Evolutionary conservation across 37 sponge, comb jelly and placozoan species (phyloP).

Genomic region (Bolinopsis microptera): DNA sequence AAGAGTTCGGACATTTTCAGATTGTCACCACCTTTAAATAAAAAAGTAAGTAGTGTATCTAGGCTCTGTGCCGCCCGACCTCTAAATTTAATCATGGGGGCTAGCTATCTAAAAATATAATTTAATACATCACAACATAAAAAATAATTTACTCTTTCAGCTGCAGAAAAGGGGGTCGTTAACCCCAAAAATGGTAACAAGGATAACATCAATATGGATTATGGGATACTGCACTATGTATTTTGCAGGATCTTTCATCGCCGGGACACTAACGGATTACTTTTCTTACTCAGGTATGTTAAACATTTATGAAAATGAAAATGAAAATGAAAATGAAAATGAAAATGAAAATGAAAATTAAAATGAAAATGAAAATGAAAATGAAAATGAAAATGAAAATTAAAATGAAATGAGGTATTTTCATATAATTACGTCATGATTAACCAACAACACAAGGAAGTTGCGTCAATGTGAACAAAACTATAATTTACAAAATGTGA

Average conservation of each 20-base stretch:
- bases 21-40: too few species aligned
- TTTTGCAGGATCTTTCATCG: conserved; percentile 12
- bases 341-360: too few species aligned
- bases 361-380: too few species aligned
- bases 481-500: too few species aligned
- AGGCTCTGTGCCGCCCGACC: not conserved
- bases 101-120: not conserved
- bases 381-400: too few species aligned
- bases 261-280: conserved; percentile 34
- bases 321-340: too few species aligned
- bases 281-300: not conserved
- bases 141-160: not conserved
- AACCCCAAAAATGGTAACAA: not conserved
- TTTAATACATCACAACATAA: too few species aligned
- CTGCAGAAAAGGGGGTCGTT: not conserved
- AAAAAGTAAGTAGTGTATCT: not conserved
- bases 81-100: not conserved
- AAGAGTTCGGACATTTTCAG: not conserved
- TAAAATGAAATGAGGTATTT: too few species aligned
- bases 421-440: too few species aligned
- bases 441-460: too few species aligned
- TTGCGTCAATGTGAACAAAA: too few species aligned
- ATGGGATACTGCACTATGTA: not conserved
- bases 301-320: too few species aligned
- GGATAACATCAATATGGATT: conserved; percentile 1